These are phyloP conservation scores for Macrosiphum euphorbiae DNA, from an alignment of 2,888 invertebrate genomes.

Conservation along the genomic window DNA sequence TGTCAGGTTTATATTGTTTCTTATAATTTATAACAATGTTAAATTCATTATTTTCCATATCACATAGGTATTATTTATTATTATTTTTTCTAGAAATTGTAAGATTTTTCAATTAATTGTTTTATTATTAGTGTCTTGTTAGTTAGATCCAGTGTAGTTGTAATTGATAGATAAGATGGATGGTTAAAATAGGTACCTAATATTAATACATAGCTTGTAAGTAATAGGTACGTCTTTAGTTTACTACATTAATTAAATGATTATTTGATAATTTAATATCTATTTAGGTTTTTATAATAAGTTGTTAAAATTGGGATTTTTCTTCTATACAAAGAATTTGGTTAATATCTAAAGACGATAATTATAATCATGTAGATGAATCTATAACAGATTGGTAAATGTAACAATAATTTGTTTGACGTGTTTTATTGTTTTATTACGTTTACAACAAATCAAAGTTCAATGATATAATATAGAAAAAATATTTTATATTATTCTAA, in stretches of 20 bases:
- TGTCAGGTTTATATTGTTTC: background rate
- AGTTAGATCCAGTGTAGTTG: background rate
- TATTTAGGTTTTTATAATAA: background rate
- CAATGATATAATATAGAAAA: slow-evolving; percentile 11
- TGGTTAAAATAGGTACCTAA: background rate
- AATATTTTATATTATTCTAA: background rate
- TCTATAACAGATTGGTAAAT: background rate
- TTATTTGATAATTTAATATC: background rate
- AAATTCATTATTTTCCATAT: background rate
- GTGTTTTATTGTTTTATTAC: background rate
- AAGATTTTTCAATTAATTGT: background rate
- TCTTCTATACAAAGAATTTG: background rate
- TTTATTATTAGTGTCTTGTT: background rate
- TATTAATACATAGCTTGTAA: background rate
- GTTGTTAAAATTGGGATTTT: background rate
- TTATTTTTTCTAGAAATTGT: background rate
- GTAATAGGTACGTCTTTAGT: background rate
- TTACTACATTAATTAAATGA: background rate
- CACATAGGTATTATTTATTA: background rate
- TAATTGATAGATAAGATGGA: background rate
- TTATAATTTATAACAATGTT: background rate
- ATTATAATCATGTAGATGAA: background rate
- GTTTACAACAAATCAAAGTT: slow-evolving; percentile 5
- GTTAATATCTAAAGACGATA: background rate
- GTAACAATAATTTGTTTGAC: background rate